A percentile compares a stretch with the other conserved stretches of the same genome.
These are phyloP conservation scores for Dicaeum eximium DNA, from an alignment of 2,113 vertebrate species.

Conservation along the genomic window DNA sequence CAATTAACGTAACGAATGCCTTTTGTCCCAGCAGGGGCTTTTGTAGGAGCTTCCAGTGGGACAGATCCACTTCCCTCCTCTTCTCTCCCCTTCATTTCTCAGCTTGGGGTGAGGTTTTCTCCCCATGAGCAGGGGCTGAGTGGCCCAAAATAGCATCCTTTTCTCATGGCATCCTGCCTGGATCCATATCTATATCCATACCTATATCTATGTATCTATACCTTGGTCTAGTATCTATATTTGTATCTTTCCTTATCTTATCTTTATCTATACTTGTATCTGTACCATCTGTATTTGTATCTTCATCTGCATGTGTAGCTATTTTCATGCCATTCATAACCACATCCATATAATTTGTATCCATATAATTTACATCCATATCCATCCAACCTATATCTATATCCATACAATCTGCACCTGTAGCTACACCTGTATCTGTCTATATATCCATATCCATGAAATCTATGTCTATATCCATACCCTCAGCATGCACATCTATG, in stretches of 20 bases:
- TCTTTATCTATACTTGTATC: not conserved
- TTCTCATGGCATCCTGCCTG: not conserved
- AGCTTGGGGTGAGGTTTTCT: not conserved
- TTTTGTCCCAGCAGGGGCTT: constrained; percentile 21
- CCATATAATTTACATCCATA: too few relatives aligned
- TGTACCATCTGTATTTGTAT: not conserved
- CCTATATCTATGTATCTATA: not conserved
- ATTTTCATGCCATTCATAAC: not conserved
- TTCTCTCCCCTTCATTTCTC: not conserved
- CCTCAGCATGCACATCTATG: not conserved
- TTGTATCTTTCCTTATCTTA: not conserved
- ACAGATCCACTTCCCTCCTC: not conserved
- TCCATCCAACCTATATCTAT: too few relatives aligned
- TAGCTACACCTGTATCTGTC: too few relatives aligned
- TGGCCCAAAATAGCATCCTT: not conserved
- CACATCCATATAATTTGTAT: not conserved
- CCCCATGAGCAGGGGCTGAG: not conserved
- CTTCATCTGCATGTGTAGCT: not conserved
- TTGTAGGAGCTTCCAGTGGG: not conserved
- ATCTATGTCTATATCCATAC: not conserved
- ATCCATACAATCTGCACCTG: too few relatives aligned
- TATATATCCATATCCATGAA: not conserved
- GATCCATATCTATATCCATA: not conserved
- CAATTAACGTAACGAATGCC: constrained; percentile 57
- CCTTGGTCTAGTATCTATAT: not conserved